Base-by-base conservation (phyloP, 2,113 vertebrate species). In the Meles meles region DNA sequence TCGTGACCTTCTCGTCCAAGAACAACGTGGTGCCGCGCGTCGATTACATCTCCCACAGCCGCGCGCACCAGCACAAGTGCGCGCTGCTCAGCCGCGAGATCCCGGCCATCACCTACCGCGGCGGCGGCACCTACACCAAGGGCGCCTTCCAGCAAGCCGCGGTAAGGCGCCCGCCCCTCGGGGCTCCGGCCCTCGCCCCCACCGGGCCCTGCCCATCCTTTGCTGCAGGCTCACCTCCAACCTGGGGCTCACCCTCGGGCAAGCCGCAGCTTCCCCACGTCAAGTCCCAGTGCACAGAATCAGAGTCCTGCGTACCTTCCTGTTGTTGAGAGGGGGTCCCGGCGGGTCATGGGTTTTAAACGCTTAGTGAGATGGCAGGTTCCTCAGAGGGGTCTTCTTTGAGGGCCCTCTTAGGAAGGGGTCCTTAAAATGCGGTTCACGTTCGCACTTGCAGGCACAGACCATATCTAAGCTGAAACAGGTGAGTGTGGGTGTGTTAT, bases 1-100 rank as follows among this genome's bases (percentile, higher is more conserved):
- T 99, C 97, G 99, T 99, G 98, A 99, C 99, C 96, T 99, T 99
- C 98, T 99, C 99, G 23, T 99, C 99, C 98, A 99, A 99, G 98
- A 99, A 98, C 98, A 99, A 99, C 96, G 99, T 99, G 96, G 99
- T 99, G 98, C 99, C 99, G 4, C 99, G 99, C 97, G 99, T 99
- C 97, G 99, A 99, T 96, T 99, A 99, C 98, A 99, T 99, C 98
- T 99, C 99, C 1, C 98, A 98, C 49, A 99, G 99, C 59, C 99
- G 99, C 95, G 98, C 99, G 72, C 99, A 99, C 98, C 99, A 99
- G 97, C 99, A 99, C 99, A 99, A 99, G 99, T 99, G 99, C 97
- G 99, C 99, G 17, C 98, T 99, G 95, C 99, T 99, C 93, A 99
- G 99, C 97, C 99, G 99, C 57, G 99, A 99, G 99, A 99, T 99